Conservation (phyloP, 2,888 invertebrate species). For the Lasioglossum oenotherae region DNA sequence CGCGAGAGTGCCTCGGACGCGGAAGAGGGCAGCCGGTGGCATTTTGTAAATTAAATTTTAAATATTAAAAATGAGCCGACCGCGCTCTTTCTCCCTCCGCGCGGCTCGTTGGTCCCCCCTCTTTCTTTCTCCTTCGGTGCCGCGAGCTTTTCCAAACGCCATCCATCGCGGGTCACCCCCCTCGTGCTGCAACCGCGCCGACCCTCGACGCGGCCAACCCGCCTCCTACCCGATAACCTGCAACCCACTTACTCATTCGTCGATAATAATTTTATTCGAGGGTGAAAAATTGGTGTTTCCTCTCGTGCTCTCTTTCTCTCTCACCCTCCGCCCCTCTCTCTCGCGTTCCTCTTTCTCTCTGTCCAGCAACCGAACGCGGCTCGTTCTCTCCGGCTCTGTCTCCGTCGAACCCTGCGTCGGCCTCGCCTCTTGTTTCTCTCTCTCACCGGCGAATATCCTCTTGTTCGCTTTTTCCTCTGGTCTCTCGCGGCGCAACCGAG, state of each 20-base stretch:
- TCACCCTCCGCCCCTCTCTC: not conserved
- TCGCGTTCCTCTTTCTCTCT: not conserved
- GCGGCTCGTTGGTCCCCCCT: conserved; percentile 44
- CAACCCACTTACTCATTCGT: conserved; percentile 82
- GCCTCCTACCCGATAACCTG: conserved; percentile 70
- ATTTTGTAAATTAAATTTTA: conserved; percentile 85
- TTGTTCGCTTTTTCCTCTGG: conserved; percentile 53
- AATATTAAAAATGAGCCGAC: conserved; percentile 83
- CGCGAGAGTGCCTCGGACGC: conserved; percentile 50
- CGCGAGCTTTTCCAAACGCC: conserved; percentile 71
- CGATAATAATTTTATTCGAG: conserved; percentile 84
- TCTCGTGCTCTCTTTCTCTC: conserved; percentile 51
- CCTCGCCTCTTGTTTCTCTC: conserved; percentile 27
- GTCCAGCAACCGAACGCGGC: not conserved
- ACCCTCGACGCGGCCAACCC: conserved; percentile 52
- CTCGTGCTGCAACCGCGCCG: conserved; percentile 26
- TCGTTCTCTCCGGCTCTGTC: conserved; percentile 3
- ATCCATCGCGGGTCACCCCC: conserved; percentile 68
- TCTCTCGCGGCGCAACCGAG: conserved; percentile 54
- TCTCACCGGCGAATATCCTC: conserved; percentile 49
- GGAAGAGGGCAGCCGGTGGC: conserved; percentile 75
- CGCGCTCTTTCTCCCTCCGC: conserved; percentile 56
- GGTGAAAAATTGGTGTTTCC: conserved; percentile 82
- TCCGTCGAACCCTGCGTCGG: conserved; percentile 15
- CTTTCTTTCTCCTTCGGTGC: conserved; percentile 64